Evolutionary conservation across 2,888 invertebrate species (phyloP).

Genomic region (Argyresthia albistria): DNA sequence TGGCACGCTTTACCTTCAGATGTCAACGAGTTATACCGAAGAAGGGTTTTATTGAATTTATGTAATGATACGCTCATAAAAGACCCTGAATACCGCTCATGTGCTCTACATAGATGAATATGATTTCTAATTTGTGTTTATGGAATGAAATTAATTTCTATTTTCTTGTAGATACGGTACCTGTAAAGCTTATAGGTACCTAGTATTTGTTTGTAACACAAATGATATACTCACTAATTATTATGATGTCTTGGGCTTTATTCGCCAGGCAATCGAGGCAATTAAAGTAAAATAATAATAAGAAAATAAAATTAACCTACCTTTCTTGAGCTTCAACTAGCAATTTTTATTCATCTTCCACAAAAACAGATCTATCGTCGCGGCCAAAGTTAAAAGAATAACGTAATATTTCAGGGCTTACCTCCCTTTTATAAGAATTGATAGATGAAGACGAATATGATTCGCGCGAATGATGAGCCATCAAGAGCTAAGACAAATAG

Average conservation of each 20-base stretch:
- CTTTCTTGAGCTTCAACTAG: too few species aligned
- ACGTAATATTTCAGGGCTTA: conserved; percentile 17
- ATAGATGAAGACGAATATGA: conserved; percentile 44
- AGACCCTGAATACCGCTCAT: conserved; percentile 1
- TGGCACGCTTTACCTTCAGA: conserved; percentile 43
- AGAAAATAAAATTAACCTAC: too few species aligned
- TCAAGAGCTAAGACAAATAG: conserved; percentile 42
- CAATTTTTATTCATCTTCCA: too few species aligned
- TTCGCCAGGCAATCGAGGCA: too few species aligned
- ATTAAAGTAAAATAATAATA: too few species aligned
- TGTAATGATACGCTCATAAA: conserved; percentile 19
- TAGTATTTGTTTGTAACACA: too few species aligned
- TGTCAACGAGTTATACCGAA: conserved; percentile 39
- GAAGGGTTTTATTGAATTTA: conserved; percentile 40
- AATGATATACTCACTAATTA: too few species aligned
- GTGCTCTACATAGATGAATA: not conserved
- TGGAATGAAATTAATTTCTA: too few species aligned
- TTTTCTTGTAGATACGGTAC: too few species aligned
- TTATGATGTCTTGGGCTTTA: too few species aligned
- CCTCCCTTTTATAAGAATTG: conserved; percentile 32
- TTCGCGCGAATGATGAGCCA: conserved; percentile 37
- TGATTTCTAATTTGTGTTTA: not conserved
- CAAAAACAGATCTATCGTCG: too few species aligned
- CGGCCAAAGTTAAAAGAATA: conserved; percentile 10
- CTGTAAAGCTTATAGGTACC: too few species aligned